Percentiles rank a stretch among this genome's conserved stretches.
Evolutionary conservation across 2,888 invertebrate species (phyloP).

Genomic region (Bombylius major): DNA sequence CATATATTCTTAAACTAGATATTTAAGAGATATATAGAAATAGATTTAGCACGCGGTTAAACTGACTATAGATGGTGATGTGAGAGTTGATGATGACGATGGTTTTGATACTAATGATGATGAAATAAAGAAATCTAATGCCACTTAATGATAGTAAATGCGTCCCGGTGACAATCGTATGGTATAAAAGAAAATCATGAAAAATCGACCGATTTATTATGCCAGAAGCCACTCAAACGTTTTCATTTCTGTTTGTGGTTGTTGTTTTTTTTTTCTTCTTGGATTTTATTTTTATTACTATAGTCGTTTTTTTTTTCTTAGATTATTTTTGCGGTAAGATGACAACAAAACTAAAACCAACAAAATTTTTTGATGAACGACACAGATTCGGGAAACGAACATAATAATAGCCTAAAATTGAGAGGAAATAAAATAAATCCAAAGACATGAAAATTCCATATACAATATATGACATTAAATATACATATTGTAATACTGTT

Average conservation of each 20-base stretch:
- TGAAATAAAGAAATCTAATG: constrained; percentile 12
- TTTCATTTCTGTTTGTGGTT: constrained; percentile 1
- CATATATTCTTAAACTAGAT: too few species aligned
- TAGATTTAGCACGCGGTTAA: too few species aligned
- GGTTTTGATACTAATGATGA: constrained; percentile 2
- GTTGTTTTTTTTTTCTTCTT: background rate
- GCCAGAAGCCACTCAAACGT: constrained; percentile 5
- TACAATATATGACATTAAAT: background rate
- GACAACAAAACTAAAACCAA: too few species aligned
- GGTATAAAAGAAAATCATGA: constrained; percentile 10
- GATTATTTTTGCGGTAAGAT: too few species aligned
- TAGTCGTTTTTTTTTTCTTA: too few species aligned
- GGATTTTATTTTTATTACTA: background rate
- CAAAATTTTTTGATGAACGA: background rate
- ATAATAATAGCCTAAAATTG: background rate
- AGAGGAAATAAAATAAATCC: constrained; percentile 9
- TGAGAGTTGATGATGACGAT: background rate
- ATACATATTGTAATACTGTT: background rate
- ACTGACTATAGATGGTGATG: background rate
- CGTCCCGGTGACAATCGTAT: constrained; percentile 7
- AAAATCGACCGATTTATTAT: constrained; percentile 12
- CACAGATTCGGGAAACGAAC: background rate
- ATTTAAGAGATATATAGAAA: too few species aligned
- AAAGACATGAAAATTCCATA: constrained; percentile 7
- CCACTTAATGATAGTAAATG: constrained; percentile 12